Evolutionary conservation across 2,113 vertebrate genomes (phyloP).

Genomic region (Todiramphus saurophagus): DNA sequence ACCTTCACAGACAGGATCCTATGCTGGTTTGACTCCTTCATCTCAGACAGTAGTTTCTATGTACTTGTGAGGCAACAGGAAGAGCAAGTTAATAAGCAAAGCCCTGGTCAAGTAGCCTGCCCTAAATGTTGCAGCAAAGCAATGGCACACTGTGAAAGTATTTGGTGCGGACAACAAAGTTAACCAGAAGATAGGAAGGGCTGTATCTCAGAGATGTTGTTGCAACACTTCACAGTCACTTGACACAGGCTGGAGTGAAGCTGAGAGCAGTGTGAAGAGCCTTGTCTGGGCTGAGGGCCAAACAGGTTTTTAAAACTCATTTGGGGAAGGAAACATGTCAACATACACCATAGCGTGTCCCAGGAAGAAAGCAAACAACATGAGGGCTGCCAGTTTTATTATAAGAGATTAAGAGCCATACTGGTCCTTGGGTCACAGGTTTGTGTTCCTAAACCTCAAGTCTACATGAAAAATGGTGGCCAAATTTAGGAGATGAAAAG

Average conservation of each 20-base stretch:
- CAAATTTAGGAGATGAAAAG: neutral
- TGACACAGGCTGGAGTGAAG: neutral
- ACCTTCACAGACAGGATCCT: neutral
- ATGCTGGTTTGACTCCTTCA: neutral
- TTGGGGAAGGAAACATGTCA: neutral
- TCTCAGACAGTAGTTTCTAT: neutral
- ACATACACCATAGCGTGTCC: neutral
- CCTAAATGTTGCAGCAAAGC: neutral
- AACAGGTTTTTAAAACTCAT: neutral
- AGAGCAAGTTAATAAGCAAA: neutral
- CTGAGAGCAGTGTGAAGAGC: neutral
- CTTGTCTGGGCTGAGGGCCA: neutral
- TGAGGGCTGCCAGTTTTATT: neutral
- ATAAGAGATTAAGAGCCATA: neutral
- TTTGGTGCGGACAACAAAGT: neutral
- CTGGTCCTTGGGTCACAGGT: neutral
- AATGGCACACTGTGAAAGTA: accelerated
- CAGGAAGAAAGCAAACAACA: neutral
- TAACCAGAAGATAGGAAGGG: neutral
- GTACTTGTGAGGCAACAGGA: neutral
- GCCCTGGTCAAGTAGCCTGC: neutral
- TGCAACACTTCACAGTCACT: neutral
- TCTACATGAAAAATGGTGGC: neutral
- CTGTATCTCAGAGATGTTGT: neutral
- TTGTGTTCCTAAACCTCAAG: neutral